Conservation (phyloP, 2,113 vertebrate genomes). For the Leucoraja erinaceus region DNA sequence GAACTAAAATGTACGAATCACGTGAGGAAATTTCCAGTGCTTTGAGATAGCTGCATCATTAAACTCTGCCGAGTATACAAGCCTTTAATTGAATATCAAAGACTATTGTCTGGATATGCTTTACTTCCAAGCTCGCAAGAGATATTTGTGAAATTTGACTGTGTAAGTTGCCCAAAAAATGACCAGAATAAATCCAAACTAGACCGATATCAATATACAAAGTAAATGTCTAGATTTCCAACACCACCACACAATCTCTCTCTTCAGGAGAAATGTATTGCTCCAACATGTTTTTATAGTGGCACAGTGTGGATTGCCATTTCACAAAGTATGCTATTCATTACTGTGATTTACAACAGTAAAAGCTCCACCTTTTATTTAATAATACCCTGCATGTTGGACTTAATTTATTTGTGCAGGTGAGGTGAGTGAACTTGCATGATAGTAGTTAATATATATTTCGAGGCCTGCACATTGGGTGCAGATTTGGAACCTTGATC, state of each 20-base stretch:
- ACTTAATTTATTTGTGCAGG: not conserved
- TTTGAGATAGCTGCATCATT: not conserved
- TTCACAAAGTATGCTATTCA: not conserved
- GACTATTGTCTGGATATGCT: not conserved
- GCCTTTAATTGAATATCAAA: not conserved
- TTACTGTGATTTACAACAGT: not conserved
- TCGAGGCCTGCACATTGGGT: too few species aligned
- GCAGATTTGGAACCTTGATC: not conserved
- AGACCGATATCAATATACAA: not conserved
- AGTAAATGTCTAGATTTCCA: not conserved
- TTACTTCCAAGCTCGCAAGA: not conserved
- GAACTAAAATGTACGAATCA: not conserved
- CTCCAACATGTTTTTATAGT: not conserved
- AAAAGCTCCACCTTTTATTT: not conserved
- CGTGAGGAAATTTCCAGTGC: not conserved
- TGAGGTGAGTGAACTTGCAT: not conserved
- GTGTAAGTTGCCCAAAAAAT: not conserved
- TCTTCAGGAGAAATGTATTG: not conserved
- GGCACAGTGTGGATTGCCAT: not conserved
- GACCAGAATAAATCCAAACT: not conserved
- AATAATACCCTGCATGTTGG: not conserved
- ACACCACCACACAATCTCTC: not conserved
- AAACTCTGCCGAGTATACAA: not conserved
- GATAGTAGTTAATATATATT: not conserved
- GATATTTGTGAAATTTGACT: not conserved